Base-by-base conservation (phyloP, 2,888 invertebrate genomes). In the Phaedon cochleariae region DNA sequence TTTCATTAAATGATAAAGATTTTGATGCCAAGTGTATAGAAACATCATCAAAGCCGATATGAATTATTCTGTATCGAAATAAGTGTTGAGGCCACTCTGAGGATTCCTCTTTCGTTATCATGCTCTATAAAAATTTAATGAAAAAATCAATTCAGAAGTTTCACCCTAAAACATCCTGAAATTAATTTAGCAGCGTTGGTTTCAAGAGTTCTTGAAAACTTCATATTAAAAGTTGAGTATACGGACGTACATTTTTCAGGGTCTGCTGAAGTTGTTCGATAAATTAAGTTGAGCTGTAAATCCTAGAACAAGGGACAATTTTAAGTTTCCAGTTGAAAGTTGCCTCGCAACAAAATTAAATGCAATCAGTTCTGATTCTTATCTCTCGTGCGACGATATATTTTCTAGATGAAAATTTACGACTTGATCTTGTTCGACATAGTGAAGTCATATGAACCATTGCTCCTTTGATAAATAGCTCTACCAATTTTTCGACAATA, bases 191-290 rank as follows among this genome's bases (percentile, higher is more conserved):
- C 41, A 41, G 54, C 37, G 37, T 21, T 31, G 41, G 37, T 54
- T 17, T 29, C 21, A 20, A 54, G 41, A 55, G 41, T 55, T 37
- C 15, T n/a, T 55, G 37, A 55, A 55, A 55, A 55, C 37, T 41
- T 20, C 37, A 21, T 55, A 9, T 22, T 41, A 15, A 55, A 41
- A 55, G 55, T 55, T 55, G 20, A 41, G 9, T 41, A n/a, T 41
- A 55, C 37, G 21, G 37, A 55, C 41, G 54, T 37, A 41, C 54
- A 22, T 55, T 55, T 21, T 29, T 20, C 37, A n/a, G 54, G 41
- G 41, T 21, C 41, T 55, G 22, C 17, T 6, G 10, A 41, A 55
- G 55, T 41, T 55, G 41, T 41, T 41, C 55, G 37, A 55, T 55
- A 55, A 55, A 55, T 55, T 41, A 55, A 26, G 22, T 55, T 41